Base-by-base conservation (phyloP, 2,113 vertebrate species). In the Anguilla japonica region DNA sequence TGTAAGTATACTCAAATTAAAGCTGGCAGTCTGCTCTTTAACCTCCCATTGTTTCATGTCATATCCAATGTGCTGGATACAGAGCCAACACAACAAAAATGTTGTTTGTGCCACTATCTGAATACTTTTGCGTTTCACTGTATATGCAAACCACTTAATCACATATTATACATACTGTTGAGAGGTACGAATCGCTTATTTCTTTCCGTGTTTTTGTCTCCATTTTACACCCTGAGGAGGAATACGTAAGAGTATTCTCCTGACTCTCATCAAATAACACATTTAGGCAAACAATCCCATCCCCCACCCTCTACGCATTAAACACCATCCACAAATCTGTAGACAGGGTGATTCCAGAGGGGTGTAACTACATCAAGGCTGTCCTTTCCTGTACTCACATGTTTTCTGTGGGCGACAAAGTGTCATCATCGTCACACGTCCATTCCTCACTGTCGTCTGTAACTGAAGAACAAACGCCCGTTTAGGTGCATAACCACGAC, bases 401-500 rank as follows among this genome's bases (percentile, higher is more conserved):
- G 90, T 87, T 92, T 9, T 92, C 85, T 67, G 75, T 34, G 34
- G 91, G 89, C 2, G 91, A 89, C 0, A 80, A 6, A 6, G 87
- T 40, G 0, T 96, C 95, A 0, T 96, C 93, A 41, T 98, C 97
- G 56, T 98, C 97, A 85, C 92, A 94, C 0, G 91, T 91, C 95
- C 97, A 96, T 87, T 97, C 96, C 0, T 94, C 95, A 53, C 95
- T 96, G 93, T 96, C 94, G 84, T 96, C 97, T 94, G 96, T 90
- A 95, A 97, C 94, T 95, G 90, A 91, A 91, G 93, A 85, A 91
- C 39, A 85, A 57, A 41, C 3, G 87, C 84, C 79, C 8, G 40
- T 5, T 18, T 26, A 56, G 16, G 34, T 41, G 29, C 34, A 56
- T n/a, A 2, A 50, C 41, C 5, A 81, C n/a, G 22, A 79, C 13